Evolutionary conservation across 2,888 invertebrate genomes (phyloP).

Genomic region (Patella pellucida): DNA sequence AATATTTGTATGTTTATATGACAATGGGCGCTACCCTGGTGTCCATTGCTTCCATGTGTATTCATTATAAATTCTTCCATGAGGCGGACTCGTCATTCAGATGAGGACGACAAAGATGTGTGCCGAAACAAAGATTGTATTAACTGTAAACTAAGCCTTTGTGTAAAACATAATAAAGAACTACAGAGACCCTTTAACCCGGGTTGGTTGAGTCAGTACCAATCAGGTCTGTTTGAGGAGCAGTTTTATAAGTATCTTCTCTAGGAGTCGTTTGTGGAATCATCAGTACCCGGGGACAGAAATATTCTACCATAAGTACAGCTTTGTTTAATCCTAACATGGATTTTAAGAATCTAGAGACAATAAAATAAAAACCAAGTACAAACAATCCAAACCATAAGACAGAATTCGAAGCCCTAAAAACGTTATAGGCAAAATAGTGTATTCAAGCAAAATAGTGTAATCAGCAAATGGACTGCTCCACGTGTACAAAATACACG

Average conservation of each 20-base stretch:
- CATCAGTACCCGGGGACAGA: not conserved
- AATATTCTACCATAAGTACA: not conserved
- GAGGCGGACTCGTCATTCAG: slow-evolving; percentile 71
- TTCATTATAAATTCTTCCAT: slow-evolving; percentile 83
- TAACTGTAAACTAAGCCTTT: slow-evolving; percentile 52
- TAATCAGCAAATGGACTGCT: no score
- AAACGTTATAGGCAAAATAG: no score
- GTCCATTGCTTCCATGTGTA: slow-evolving; percentile 72
- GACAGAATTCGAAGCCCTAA: no score
- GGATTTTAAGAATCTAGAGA: not conserved
- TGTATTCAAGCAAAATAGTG: no score
- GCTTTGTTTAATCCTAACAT: not conserved
- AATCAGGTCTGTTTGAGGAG: slow-evolving; percentile 44
- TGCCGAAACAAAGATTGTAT: slow-evolving; percentile 45
- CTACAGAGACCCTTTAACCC: slow-evolving; percentile 51
- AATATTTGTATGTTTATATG: slow-evolving; percentile 37
- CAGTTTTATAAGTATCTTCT: slow-evolving; percentile 51
- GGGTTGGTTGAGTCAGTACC: slow-evolving; percentile 55
- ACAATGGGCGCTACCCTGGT: slow-evolving; percentile 46
- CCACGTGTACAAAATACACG: no score
- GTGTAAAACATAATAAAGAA: slow-evolving; percentile 50
- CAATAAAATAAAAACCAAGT: no score
- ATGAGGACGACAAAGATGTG: slow-evolving; percentile 31
- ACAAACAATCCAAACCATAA: no score
- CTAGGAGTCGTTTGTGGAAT: slow-evolving; percentile 51